phyloP scores from a whole-genome alignment of 2,797 vertebrate genomes.

The Notolepis coatsorum region DNA sequence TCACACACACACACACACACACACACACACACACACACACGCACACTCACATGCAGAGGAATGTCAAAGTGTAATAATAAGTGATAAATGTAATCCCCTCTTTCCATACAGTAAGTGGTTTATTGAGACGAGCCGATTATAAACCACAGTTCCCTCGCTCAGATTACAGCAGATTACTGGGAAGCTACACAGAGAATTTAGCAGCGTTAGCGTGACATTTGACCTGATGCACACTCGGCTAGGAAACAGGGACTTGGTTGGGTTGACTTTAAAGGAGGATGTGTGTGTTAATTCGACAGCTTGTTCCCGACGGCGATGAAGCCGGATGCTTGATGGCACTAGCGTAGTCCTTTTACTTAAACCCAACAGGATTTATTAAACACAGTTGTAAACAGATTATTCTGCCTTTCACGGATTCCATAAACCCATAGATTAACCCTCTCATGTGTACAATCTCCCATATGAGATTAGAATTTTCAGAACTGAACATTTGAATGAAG shows the following conservation, averaged over 20 bases:
- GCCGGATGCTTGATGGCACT: constrained; percentile 42
- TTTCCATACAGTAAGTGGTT: constrained; percentile 29
- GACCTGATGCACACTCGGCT: constrained; percentile 15
- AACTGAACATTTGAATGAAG: too few species aligned
- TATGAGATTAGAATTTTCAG: too few species aligned
- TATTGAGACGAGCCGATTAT: constrained; percentile 16
- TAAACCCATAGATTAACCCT: constrained; percentile 66
- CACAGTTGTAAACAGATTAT: constrained; percentile 69
- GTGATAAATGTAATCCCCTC: constrained; percentile 30
- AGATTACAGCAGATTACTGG: constrained; percentile 43
- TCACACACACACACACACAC: constrained; percentile 8
- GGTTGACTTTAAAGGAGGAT: constrained; percentile 32
- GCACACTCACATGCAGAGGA: not conserved
- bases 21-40: constrained; percentile 1
- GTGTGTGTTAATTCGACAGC: constrained; percentile 24
- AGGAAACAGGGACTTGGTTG: constrained; percentile 29
- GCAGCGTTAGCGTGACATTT: constrained; percentile 7
- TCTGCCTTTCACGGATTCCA: constrained; percentile 52
- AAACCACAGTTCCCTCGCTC: constrained; percentile 31
- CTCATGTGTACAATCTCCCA: too few species aligned
- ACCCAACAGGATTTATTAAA: constrained; percentile 54
- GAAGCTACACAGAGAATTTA: not conserved
- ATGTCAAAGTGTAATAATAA: not conserved
- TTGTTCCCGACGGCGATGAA: constrained; percentile 33
- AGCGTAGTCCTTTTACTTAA: constrained; percentile 60